Evolutionary conservation across 2,797 vertebrate genomes (phyloP).

Genomic region (Ibycter americanus): DNA sequence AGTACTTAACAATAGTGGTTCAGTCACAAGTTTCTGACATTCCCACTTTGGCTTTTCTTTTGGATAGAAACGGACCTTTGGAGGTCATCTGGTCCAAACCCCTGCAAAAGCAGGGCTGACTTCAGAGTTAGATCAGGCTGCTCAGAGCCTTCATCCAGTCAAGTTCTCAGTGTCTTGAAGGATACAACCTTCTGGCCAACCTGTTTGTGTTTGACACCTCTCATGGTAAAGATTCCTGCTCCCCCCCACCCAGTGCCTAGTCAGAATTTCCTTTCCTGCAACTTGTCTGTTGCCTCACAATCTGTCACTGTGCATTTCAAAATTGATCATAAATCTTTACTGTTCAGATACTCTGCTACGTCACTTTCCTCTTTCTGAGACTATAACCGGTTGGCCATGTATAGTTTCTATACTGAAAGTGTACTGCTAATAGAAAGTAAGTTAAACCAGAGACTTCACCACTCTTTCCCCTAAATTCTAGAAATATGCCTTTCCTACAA

Average conservation of each 20-base stretch:
- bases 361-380: neutral
- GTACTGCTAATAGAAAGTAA: neutral
- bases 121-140: neutral
- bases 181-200: neutral
- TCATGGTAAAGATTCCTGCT: neutral
- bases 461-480: slow-evolving; percentile 4
- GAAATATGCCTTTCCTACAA: neutral
- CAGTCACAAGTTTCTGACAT: neutral
- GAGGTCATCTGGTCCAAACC: neutral
- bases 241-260: neutral
- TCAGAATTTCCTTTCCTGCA: neutral
- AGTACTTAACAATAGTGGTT: neutral
- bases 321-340: neutral
- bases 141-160: neutral
- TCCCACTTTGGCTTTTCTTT: neutral
- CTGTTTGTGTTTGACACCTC: neutral
- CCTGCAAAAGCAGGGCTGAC: neutral
- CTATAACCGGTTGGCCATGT: neutral
- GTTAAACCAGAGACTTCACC: neutral
- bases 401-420: neutral
- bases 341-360: neutral
- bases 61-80: neutral
- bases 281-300: neutral
- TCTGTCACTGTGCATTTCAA: neutral
- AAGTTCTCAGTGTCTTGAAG: neutral